These are phyloP conservation scores for Drosophila putrida DNA, from an alignment of 2,888 invertebrate species.

Conservation along the genomic window DNA sequence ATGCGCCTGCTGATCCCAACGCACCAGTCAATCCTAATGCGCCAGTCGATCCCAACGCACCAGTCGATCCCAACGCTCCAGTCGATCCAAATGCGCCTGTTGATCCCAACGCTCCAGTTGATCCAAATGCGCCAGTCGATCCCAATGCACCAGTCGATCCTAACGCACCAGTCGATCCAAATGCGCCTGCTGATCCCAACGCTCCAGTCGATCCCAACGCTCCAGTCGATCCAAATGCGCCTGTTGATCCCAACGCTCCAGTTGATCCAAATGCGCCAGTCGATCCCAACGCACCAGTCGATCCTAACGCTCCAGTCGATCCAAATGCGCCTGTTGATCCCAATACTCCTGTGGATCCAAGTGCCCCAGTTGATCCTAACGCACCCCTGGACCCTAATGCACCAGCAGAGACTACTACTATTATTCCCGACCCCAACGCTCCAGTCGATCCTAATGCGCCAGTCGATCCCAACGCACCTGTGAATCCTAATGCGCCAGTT, in stretches of 20 bases:
- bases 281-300: constrained; percentile 23
- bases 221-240: constrained; percentile 22
- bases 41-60: constrained; percentile 17
- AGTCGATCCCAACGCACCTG: constrained; percentile 27
- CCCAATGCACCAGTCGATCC: constrained; percentile 37
- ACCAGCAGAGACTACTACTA: too few relatives aligned
- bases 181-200: constrained; percentile 21
- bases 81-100: constrained; percentile 3
- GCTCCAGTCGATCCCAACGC: constrained; percentile 31
- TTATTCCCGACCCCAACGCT: constrained; percentile 26
- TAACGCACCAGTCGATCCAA: constrained; percentile 22
- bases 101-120: constrained; percentile 14
- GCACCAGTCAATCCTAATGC: constrained; percentile 24
- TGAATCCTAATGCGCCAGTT: constrained; percentile 15
- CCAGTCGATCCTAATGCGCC: constrained; percentile 31
- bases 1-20: constrained; percentile 21
- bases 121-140: constrained; percentile 32
- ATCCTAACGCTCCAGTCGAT: constrained; percentile 33
- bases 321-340: constrained; percentile 32
- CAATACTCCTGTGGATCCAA: constrained; percentile 29
- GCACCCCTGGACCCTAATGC: constrained; percentile 23
- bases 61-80: constrained; percentile 12
- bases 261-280: constrained; percentile 23
- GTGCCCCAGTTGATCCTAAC: constrained; percentile 28
- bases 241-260: constrained; percentile 11